These are phyloP conservation scores for Eulimnadia texana DNA, from an alignment of 1,140 invertebrate species.

Conservation along the genomic window DNA sequence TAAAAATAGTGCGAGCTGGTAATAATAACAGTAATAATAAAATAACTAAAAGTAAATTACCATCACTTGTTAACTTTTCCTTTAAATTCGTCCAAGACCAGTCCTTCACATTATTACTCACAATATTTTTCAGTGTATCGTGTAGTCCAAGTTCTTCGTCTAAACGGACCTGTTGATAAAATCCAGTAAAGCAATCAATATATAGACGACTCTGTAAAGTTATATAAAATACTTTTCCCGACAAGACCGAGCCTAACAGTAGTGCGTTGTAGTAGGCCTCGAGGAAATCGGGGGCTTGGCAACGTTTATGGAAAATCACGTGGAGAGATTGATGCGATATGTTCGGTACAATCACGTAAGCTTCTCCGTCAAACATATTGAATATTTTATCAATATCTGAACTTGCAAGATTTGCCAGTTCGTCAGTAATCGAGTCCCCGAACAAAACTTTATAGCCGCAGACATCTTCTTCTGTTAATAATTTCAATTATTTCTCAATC, in stretches of 20 bases:
- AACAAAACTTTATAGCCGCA: constrained; percentile 37
- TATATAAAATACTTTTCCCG: background rate
- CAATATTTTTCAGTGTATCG: background rate
- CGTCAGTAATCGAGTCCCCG: constrained; percentile 36
- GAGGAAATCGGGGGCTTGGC: constrained; percentile 30
- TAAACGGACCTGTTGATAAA: too few species aligned
- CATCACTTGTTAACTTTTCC: background rate
- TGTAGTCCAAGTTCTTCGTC: too few species aligned
- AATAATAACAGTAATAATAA: background rate
- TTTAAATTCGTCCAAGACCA: background rate
- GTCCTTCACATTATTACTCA: background rate
- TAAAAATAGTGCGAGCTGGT: too few species aligned
- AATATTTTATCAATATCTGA: constrained; percentile 20
- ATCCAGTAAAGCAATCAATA: too few species aligned
- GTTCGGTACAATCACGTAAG: constrained; percentile 35
- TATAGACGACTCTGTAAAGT: too few species aligned
- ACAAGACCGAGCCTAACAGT: constrained; percentile 17
- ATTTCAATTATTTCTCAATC: background rate
- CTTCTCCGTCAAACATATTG: constrained; percentile 29
- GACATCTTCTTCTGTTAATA: constrained; percentile 29
- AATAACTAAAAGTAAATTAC: background rate
- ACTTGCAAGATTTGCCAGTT: constrained; percentile 28
- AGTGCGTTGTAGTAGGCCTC: constrained; percentile 38
- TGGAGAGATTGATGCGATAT: constrained; percentile 30
- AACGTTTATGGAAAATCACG: constrained; percentile 31